These are phyloP conservation scores for Hymenochirus boettgeri DNA, from an alignment of 2,113 vertebrate species.

Conservation along the genomic window DNA sequence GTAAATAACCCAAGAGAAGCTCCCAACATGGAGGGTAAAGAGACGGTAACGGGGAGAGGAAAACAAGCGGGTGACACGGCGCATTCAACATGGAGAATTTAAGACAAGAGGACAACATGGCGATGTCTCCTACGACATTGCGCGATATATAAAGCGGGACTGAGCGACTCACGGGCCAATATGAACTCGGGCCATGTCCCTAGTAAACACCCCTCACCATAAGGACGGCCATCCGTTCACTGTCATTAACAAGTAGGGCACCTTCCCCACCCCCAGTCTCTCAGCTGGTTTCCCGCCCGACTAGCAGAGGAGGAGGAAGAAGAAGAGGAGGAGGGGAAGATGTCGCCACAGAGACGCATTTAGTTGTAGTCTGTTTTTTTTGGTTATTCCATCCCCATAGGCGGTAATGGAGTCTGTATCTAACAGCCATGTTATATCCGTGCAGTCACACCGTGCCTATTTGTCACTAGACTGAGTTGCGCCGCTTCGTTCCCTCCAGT, in stretches of 20 bases:
- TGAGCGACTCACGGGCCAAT: not conserved
- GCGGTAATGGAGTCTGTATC: too few species aligned
- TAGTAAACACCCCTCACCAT: not conserved
- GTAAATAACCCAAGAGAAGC: not conserved
- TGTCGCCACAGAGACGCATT: too few species aligned
- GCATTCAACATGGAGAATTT: slow-evolving; percentile 21
- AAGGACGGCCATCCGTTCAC: too few species aligned
- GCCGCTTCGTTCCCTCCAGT: not conserved
- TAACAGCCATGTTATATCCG: too few species aligned
- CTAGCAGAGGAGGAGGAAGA: slow-evolving; percentile 6
- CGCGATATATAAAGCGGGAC: too few species aligned
- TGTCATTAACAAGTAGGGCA: not conserved
- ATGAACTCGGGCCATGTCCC: not conserved
- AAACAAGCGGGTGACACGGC: not conserved
- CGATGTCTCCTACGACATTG: slow-evolving; percentile 29
- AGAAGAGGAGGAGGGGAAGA: slow-evolving; percentile 8
- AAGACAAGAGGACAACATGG: slow-evolving; percentile 35
- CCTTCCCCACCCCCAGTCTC: slow-evolving; percentile 8
- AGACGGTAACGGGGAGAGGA: slow-evolving; percentile 22
- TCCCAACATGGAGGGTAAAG: slow-evolving; percentile 16
- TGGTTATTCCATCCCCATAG: too few species aligned
- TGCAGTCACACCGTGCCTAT: too few species aligned
- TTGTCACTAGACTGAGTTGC: too few species aligned
- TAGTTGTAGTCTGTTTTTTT: too few species aligned
- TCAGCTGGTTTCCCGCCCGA: slow-evolving; percentile 33